Evolutionary conservation across 2,113 vertebrate genomes (phyloP).

Genomic region (Ancistrus triradiatus): DNA sequence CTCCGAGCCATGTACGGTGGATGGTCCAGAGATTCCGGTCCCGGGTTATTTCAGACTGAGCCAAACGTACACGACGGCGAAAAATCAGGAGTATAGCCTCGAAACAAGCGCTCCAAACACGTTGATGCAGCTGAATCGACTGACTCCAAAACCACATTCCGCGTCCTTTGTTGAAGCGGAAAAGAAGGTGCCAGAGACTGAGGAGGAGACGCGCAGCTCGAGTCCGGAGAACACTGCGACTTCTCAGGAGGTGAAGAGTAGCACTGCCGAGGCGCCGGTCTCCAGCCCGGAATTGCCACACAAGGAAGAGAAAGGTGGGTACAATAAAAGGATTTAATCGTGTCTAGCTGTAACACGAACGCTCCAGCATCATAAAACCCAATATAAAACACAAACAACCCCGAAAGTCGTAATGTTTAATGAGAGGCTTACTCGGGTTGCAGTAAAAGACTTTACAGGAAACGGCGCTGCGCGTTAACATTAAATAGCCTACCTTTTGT

Average conservation of each 20-base stretch:
- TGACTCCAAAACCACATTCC: slow-evolving; percentile 85
- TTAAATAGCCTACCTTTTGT: slow-evolving; percentile 34
- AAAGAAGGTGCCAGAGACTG: slow-evolving; percentile 82
- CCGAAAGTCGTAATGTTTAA: slow-evolving; percentile 85
- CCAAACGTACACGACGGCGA: slow-evolving; percentile 93
- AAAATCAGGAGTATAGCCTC: slow-evolving; percentile 92
- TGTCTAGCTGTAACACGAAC: slow-evolving; percentile 77
- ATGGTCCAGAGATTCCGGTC: slow-evolving; percentile 95
- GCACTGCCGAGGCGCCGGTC: slow-evolving; percentile 81
- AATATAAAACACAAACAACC: slow-evolving; percentile 84
- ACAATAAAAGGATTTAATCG: slow-evolving; percentile 81
- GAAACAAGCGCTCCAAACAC: slow-evolving; percentile 87
- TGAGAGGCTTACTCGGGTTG: slow-evolving; percentile 76
- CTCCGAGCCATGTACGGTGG: slow-evolving; percentile 85
- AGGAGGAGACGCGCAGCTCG: slow-evolving; percentile 79
- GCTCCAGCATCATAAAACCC: slow-evolving; percentile 82
- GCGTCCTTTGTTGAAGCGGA: slow-evolving; percentile 83
- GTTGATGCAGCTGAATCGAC: slow-evolving; percentile 86
- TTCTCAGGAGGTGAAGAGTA: slow-evolving; percentile 81
- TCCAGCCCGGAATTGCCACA: slow-evolving; percentile 92
- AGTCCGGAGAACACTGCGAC: slow-evolving; percentile 83
- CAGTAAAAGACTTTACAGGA: slow-evolving; percentile 65
- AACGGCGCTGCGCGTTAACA: slow-evolving; percentile 54
- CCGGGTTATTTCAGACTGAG: slow-evolving; percentile 99
- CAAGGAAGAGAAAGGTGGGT: slow-evolving; percentile 98